Conservation (phyloP, 2,888 invertebrate species). For the Drosophila affinis region DNA sequence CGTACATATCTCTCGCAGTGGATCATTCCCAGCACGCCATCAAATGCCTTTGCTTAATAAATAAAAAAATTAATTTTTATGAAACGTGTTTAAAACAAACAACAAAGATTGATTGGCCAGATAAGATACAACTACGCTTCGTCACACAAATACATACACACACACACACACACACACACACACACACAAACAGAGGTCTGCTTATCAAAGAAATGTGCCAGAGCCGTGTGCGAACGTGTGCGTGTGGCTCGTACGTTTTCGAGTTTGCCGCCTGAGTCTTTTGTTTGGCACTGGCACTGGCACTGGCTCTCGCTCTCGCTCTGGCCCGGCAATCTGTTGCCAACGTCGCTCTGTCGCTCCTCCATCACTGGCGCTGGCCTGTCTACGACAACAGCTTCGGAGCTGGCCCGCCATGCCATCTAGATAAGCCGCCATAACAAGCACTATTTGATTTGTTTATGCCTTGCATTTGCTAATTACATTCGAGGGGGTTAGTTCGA, state of each 20-base stretch:
- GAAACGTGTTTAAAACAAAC: constrained; percentile 79
- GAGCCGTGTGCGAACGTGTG: constrained; percentile 14
- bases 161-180: constrained; percentile 20
- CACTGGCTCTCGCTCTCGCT: constrained; percentile 1
- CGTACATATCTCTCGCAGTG: constrained; percentile 29
- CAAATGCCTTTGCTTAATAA: constrained; percentile 75
- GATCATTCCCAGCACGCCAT: constrained; percentile 69
- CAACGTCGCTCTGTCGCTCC: constrained; percentile 44
- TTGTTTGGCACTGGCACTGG: constrained; percentile 38
- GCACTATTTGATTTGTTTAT: constrained; percentile 26
- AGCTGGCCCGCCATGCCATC: constrained; percentile 4
- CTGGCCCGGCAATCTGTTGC: constrained; percentile 52
- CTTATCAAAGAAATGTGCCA: constrained; percentile 73
- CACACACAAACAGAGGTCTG: constrained; percentile 6
- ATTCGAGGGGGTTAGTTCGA: background rate
- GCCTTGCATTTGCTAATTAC: constrained; percentile 32
- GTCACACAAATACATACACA: constrained; percentile 41
- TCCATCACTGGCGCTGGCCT: constrained; percentile 59
- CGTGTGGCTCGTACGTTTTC: constrained; percentile 41
- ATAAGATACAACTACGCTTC: constrained; percentile 71
- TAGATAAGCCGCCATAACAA: constrained; percentile 22
- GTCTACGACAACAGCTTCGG: constrained; percentile 51
- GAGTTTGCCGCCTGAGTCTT: constrained; percentile 66
- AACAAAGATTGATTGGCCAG: constrained; percentile 76
- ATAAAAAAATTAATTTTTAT: constrained; percentile 77